Percentiles rank a stretch among this genome's conserved stretches.
phyloP scores from a whole-genome alignment of 2,797 vertebrate genomes.

The Kryptolebias ocellatus region DNA sequence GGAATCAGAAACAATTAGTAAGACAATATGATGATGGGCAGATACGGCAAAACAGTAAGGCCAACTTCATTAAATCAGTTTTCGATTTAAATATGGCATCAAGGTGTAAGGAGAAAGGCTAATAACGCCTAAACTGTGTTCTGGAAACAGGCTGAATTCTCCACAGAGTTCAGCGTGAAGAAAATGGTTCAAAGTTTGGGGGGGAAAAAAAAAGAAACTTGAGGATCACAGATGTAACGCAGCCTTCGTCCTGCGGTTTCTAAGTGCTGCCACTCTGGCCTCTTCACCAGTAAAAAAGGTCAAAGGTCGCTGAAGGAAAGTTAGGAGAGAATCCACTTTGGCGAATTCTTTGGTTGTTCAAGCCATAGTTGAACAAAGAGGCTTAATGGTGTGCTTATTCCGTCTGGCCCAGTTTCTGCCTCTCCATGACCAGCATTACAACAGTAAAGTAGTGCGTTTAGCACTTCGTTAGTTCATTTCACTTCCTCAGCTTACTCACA shows the following conservation, averaged over 20 bases:
- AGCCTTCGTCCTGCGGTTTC: constrained; percentile 32
- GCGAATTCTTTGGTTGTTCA: constrained; percentile 5
- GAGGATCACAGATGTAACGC: constrained; percentile 1
- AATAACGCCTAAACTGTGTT: constrained; percentile 3
- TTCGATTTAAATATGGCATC: constrained; percentile 11
- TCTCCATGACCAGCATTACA: too few species aligned
- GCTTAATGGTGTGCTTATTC: not conserved
- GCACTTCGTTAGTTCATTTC: too few species aligned
- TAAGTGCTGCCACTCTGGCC: constrained; percentile 5
- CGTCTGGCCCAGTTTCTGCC: too few species aligned
- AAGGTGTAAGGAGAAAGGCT: constrained; percentile 1
- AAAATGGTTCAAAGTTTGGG: constrained; percentile 1
- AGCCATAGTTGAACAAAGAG: not conserved
- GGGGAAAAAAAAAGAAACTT: not conserved
- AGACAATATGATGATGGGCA: not conserved
- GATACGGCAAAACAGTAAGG: not conserved
- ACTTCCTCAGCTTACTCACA: not conserved
- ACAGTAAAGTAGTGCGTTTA: too few species aligned
- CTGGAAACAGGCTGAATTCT: constrained; percentile 12
- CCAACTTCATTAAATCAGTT: constrained; percentile 18
- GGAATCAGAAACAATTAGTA: not conserved
- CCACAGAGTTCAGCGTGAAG: not conserved
- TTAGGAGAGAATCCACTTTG: not conserved
- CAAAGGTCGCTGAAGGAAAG: constrained; percentile 14
- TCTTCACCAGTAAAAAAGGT: constrained; percentile 25